Base-by-base conservation (phyloP, 1,140 invertebrate genomes). In the Sinella curviseta region DNA sequence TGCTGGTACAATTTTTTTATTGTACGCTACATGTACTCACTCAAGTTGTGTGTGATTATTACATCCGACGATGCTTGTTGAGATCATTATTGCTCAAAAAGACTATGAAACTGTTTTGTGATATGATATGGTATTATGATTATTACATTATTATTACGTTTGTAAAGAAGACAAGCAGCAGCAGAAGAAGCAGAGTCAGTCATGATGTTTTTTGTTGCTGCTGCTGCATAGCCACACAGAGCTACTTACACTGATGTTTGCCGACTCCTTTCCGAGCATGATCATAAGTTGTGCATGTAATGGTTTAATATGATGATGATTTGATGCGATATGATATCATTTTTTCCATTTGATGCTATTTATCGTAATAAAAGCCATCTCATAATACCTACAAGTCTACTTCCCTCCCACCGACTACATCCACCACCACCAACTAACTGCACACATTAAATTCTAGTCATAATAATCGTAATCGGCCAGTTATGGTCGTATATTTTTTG, bases 351-450 rank as follows among this genome's bases (percentile, higher is more conserved):
- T 75, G 55, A 73, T 39, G 78, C 70, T 74, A 78, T 78, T 78
- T 74, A 74, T 78, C 78, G 78, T 78, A 78, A 78, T 78, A 78
- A 78, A 78, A 78, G 73, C 78, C 78, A 78, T 78, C 78, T 78
- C 70, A 75, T 24, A 70, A 48, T 48, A 48, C 39, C 39, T 48
- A 33, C 65, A 30, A 60, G 48, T 60, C 70, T 74, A 60, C 34
- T 74, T 73, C 78, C 70, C 78, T 74, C 78, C 78, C 78, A 78
- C 55, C 20, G n/a, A 2, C 36, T 26, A 73, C 33, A 73, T 36
- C 33, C 73, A 39, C 33, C 20, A 30, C 33, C 36, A 28, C 34
- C n/a, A 57, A 34, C 36, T 39, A 57, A 65, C 77, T 67, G 31
- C 57, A 39, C 77, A 36, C 77, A 70, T 67, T 77, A 34, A 20